Evolutionary conservation across 2,888 invertebrate genomes (phyloP), one percentile per base, ranked within the genome.

Genomic region (Ametastegia equiseti): DNA sequence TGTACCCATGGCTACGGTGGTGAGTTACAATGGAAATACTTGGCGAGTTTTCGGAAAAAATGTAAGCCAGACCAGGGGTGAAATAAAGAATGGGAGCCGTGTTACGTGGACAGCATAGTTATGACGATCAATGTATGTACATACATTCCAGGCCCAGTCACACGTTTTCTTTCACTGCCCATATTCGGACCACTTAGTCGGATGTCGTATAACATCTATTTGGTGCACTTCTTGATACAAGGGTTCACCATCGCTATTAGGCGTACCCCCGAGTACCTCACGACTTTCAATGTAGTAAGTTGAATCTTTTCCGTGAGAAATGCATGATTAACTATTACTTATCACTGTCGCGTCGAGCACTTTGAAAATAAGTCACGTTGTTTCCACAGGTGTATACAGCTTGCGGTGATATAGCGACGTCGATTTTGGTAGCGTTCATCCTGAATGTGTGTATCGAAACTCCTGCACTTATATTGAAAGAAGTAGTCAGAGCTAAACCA

Each of bases 131-230:
- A 36, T 65, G 50, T 47, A 45, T 27, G n/a, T n/a, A n/a, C n/a
- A n/a, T n/a, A n/a, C n/a, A 45, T 83, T 87, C 6, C 85, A 94
- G 93, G 93, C 84, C 91, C 92, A 7, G 88, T 94, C 5, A 93
- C 94, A 86, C 93, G 93, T 92, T 92, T 94, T 82, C 88, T 94
- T 0, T 93, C 93, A 0, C 87, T 92, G 1, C 86, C 89, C 13
- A 85, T 93, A 47, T 94, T 94, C 92, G 93, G 88, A 86, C 87
- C 91, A 5, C 82, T 92, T n/a, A 89, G 89, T 15, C 87, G 89
- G 78, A 81, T 92, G n/a, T 88, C 91, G 2, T 92, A 92, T 83
- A 87, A 87, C 15, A 88, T 90, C 50, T 92, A 90, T 84, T 83
- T 92, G 67, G 86, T 88, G 2, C 92, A 92, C 83, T 86, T 90